Conservation (phyloP, 2,888 invertebrate genomes). For the Litoditis marina region DNA sequence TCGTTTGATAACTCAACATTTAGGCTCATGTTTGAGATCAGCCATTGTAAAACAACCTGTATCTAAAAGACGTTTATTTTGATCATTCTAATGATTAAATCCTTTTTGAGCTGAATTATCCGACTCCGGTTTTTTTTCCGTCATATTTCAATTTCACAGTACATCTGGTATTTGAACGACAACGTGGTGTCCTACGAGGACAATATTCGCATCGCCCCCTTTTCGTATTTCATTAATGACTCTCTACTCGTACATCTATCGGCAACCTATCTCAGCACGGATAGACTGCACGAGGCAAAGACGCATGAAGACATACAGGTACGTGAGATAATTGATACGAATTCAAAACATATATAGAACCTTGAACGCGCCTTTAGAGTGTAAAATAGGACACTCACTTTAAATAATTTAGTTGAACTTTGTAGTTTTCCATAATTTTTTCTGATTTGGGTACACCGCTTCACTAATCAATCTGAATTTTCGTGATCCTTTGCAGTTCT, state of each 20-base stretch:
- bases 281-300: conserved; percentile 1
- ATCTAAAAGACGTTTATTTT: background rate
- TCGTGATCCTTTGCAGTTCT: conserved; percentile 4
- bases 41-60: too few relatives aligned
- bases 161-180: conserved; percentile 29
- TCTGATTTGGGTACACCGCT: too few relatives aligned
- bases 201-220: conserved; percentile 6
- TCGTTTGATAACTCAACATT: too few relatives aligned
- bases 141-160: too few relatives aligned
- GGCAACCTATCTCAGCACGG: conserved; percentile 2
- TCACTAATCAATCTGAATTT: too few relatives aligned
- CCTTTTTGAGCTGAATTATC: too few relatives aligned
- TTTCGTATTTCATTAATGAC: background rate
- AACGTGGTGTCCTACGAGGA: conserved; percentile 18
- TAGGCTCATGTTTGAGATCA: too few relatives aligned
- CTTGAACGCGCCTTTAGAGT: background rate
- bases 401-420: too few relatives aligned
- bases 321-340: background rate
- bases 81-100: background rate
- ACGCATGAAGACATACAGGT: background rate
- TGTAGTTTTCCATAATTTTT: too few relatives aligned
- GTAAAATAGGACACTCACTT: background rate
- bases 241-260: background rate
- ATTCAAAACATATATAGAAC: background rate
- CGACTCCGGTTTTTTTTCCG: too few relatives aligned